These are phyloP conservation scores for Pyrochroa serraticornis DNA, from an alignment of 2,888 invertebrate genomes.

Conservation along the genomic window DNA sequence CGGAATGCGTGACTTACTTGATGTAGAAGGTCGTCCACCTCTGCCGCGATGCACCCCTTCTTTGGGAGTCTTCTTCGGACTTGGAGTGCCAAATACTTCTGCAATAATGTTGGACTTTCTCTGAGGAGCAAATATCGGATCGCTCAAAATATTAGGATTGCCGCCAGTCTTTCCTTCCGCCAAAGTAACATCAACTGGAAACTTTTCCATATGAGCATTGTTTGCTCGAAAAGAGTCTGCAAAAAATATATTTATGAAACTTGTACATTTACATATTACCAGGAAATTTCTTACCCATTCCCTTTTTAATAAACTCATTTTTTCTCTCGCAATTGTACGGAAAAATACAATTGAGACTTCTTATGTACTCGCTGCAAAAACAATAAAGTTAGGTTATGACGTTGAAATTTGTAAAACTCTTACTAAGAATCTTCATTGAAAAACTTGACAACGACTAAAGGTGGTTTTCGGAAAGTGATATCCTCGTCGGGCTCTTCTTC, in stretches of 20 bases:
- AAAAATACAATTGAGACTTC: slow-evolving; percentile 72
- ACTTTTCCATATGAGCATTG: slow-evolving; percentile 76
- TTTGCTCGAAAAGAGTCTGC: slow-evolving; percentile 65
- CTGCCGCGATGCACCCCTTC: slow-evolving; percentile 1
- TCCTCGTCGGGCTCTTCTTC: slow-evolving; percentile 69
- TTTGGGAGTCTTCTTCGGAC: slow-evolving; percentile 56
- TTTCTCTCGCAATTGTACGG: slow-evolving; percentile 80
- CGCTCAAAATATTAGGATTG: slow-evolving; percentile 70
- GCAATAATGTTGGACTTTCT: slow-evolving; percentile 62
- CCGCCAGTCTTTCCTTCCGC: slow-evolving; percentile 78
- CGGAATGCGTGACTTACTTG: slow-evolving; percentile 31
- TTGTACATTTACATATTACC: not conserved
- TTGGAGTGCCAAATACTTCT: slow-evolving; percentile 59
- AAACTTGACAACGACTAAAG: slow-evolving; percentile 84
- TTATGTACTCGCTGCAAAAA: slow-evolving; percentile 79
- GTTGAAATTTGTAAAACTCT: slow-evolving; percentile 51
- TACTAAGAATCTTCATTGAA: slow-evolving; percentile 85
- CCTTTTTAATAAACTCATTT: slow-evolving; percentile 81
- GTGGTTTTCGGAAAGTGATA: slow-evolving; percentile 70
- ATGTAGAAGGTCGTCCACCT: slow-evolving; percentile 1
- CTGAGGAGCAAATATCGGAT: slow-evolving; percentile 63
- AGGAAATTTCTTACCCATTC: slow-evolving; percentile 72
- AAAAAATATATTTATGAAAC: slow-evolving; percentile 36
- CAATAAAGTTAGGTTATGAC: slow-evolving; percentile 24
- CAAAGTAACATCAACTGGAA: slow-evolving; percentile 75